phyloP scores from a whole-genome alignment of 2,113 vertebrate species.

The Lophura nycthemera region DNA sequence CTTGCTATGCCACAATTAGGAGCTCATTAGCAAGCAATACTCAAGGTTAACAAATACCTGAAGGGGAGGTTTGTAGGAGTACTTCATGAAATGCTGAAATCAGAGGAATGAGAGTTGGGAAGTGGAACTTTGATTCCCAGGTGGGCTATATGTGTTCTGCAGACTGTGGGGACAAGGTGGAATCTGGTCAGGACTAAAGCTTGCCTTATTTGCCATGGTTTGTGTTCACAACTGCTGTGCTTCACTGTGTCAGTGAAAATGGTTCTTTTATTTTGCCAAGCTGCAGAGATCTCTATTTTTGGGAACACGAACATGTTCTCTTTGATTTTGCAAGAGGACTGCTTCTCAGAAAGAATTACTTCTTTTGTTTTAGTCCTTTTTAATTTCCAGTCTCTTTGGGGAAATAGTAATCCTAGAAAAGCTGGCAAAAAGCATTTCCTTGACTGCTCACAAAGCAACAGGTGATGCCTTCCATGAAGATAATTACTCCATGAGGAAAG shows the following conservation, averaged over 20 bases:
- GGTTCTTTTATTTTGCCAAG: not conserved
- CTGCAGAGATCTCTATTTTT: not conserved
- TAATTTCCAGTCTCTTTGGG: not conserved
- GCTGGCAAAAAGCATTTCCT: not conserved
- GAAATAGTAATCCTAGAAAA: not conserved
- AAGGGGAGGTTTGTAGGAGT: not conserved
- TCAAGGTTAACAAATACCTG: constrained; percentile 15
- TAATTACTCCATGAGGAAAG: not conserved
- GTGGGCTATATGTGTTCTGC: not conserved
- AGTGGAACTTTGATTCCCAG: not conserved
- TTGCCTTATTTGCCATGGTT: not conserved
- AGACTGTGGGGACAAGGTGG: not conserved
- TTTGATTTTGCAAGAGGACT: not conserved
- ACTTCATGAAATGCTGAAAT: not conserved
- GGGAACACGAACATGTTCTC: not conserved
- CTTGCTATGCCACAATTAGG: constrained; percentile 25
- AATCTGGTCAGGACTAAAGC: not conserved
- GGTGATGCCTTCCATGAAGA: not conserved
- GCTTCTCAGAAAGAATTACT: not conserved
- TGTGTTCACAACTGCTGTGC: not conserved
- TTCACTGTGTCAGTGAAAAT: not conserved
- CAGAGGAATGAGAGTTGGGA: not conserved
- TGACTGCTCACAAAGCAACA: not conserved
- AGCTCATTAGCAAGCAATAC: constrained; percentile 53
- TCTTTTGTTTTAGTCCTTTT: not conserved